Conservation (phyloP, 2,888 invertebrate species). For the Drosophila quasianomalipes region DNA sequence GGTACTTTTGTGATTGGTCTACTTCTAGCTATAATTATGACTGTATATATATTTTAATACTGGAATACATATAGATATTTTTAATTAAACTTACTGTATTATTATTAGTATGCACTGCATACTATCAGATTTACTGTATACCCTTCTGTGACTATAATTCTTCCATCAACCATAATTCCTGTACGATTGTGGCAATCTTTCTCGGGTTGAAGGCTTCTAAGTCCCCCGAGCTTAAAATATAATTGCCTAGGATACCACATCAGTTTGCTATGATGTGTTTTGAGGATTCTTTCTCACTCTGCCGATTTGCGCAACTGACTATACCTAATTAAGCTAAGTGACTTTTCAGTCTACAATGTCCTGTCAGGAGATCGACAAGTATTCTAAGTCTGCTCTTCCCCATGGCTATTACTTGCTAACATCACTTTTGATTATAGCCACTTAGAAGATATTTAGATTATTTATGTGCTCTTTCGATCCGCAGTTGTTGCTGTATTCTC, state of each 20-base stretch:
- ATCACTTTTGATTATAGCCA: no score
- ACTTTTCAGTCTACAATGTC: no score
- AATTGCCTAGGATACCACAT: neutral
- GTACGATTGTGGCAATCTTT: rapidly evolving
- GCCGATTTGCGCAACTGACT: no score
- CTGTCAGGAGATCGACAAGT: no score
- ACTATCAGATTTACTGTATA: neutral
- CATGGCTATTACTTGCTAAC: no score
- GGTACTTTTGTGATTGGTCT: neutral
- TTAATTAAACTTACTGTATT: neutral
- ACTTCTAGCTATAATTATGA: neutral
- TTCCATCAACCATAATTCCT: neutral
- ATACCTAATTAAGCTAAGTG: no score
- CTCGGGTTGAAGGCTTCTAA: neutral
- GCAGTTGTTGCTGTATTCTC: no score
- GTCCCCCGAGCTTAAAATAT: rapidly evolving
- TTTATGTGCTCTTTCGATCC: no score
- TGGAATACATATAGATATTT: rapidly evolving
- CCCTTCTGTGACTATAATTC: neutral
- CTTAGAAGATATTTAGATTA: no score
- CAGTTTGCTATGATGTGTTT: neutral
- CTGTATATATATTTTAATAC: neutral
- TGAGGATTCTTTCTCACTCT: neutral
- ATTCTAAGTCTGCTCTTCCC: no score
- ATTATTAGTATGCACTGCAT: neutral